Base-by-base conservation (phyloP, 2,888 invertebrate species). In the Anticlea derivata region DNA sequence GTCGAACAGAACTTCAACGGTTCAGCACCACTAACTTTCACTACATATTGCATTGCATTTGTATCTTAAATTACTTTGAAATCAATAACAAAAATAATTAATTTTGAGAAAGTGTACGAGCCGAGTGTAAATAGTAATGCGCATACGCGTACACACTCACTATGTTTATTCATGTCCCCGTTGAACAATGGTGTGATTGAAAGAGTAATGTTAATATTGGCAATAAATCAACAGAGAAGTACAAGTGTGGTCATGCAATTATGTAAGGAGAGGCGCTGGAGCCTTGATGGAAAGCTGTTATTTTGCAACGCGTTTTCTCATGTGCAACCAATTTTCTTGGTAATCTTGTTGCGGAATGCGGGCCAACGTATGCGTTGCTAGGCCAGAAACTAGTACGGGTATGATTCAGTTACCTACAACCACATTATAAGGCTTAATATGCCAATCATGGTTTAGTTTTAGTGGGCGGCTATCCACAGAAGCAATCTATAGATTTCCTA, bases 271-370 rank as follows among this genome's bases (percentile, higher is more conserved):
- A 48, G 39, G 35, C 48, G 22, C 30, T 34, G 11, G 44, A 50
- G 40, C 49, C 41, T 52, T 43, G 34, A 41, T 50, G 50, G 58
- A 61, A 60, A 61, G 55, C 37, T 37, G 55, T 52, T 44, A 35
- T 54, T 51, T 51, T 38, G 50, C 30, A 59, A 60, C 26, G 2
- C 27, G 7, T 55, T 53, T 49, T 48, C 53, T 48, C 39, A 24
- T 41, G 11, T 35, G 26, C 47, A 35, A 45, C 6, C 26, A 23
- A 48, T 52, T 48, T 52, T 44, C 52, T 34, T 34, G 29, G 12
- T 26, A 38, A 33, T 29, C 17, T 20, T 23, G 29, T 39, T 48
- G 39, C 31, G 37, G 39, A 43, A 41, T 24, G 11, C 6, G 4
- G 26, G 43, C 17, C 33, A 43, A 31, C 23, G 6, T 11, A 33